These are phyloP conservation scores for Pseudorasbora parva DNA, from an alignment of 2,113 vertebrate genomes.

Conservation along the genomic window DNA sequence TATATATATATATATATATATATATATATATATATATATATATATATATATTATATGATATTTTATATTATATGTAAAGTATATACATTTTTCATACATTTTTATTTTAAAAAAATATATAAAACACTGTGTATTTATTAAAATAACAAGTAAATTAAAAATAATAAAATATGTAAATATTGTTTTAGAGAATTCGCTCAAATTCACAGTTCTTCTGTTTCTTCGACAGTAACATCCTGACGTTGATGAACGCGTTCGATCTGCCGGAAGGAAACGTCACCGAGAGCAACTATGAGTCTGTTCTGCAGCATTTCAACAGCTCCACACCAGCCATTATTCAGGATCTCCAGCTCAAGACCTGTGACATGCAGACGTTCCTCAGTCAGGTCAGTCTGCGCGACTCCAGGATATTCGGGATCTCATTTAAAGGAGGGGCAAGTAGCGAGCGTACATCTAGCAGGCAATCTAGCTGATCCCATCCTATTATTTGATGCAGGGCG, in stretches of 20 bases:
- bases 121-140: not conserved
- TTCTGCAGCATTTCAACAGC: conserved; percentile 60
- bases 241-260: conserved; percentile 70
- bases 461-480: conserved; percentile 12
- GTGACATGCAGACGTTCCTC: conserved; percentile 69
- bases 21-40: no score
- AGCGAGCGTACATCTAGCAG: no score
- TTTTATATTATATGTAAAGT: no score
- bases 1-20: no score
- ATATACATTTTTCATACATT: no score
- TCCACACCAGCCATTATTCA: conserved; percentile 64
- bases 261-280: conserved; percentile 70
- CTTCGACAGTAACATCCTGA: conserved; percentile 72
- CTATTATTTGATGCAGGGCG: conserved; percentile 81
- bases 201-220: not conserved
- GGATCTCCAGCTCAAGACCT: conserved; percentile 61
- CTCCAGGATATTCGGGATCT: no score
- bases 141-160: not conserved
- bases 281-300: conserved; percentile 62
- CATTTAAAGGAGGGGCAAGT: no score
- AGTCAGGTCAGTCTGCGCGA: conserved; percentile 47
- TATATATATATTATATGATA: no score
- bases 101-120: no score
- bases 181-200: not conserved
- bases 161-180: not conserved